Evolutionary conservation across 2,888 invertebrate species (phyloP).

Genomic region (Orthosia gothica): DNA sequence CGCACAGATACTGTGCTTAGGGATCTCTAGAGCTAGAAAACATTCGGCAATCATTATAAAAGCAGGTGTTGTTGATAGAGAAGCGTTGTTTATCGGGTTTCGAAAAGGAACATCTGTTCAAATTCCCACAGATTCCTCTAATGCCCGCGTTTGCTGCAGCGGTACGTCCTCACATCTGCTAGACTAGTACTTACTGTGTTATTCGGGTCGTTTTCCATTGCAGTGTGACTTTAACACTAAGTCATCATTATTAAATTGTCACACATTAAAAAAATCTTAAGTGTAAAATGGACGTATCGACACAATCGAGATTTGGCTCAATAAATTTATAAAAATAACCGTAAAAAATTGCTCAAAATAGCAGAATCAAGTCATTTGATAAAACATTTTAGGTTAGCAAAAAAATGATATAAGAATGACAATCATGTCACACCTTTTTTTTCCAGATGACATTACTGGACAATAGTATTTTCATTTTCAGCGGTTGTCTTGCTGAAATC

Average conservation of each 20-base stretch:
- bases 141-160: constrained; percentile 4
- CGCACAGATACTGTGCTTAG: no score
- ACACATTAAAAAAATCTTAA: constrained; percentile 84
- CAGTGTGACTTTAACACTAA: constrained; percentile 85
- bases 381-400: constrained; percentile 92
- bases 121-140: not conserved
- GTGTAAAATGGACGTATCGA: constrained; percentile 80
- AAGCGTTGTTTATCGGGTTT: constrained; percentile 15
- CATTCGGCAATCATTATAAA: not conserved
- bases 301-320: constrained; percentile 90
- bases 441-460: constrained; percentile 90
- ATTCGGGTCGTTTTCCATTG: constrained; percentile 91
- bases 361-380: constrained; percentile 91
- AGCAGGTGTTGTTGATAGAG: constrained; percentile 10
- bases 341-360: constrained; percentile 89
- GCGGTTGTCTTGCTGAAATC: constrained; percentile 86
- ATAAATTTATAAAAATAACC: constrained; percentile 89
- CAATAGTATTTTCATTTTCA: constrained; percentile 90
- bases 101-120: not conserved
- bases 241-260: constrained; percentile 87
- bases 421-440: constrained; percentile 91
- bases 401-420: constrained; percentile 90
- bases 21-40: no score
- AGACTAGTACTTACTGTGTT: constrained; percentile 87
- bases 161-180: constrained; percentile 18